These are phyloP conservation scores for Cryptocheilus praepositus DNA, from an alignment of 2,888 invertebrate species.

Conservation along the genomic window DNA sequence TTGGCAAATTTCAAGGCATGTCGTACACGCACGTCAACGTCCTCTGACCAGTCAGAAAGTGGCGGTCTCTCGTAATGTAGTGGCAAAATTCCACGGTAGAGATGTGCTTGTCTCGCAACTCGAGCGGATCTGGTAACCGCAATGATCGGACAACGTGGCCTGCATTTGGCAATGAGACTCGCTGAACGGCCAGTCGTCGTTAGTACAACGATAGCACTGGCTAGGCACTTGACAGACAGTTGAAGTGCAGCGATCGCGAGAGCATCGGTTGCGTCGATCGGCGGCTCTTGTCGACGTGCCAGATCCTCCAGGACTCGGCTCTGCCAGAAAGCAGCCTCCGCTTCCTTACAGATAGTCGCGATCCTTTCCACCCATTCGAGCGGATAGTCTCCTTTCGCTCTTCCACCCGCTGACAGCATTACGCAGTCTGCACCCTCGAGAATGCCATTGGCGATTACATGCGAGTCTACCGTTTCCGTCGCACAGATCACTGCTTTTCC, in stretches of 20 bases:
- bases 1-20: conserved; percentile 91
- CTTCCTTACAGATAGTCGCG: conserved; percentile 97
- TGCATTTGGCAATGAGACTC: conserved; percentile 93
- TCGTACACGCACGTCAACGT: conserved; percentile 92
- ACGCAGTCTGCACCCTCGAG: conserved; percentile 98
- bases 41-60: conserved; percentile 90
- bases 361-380: conserved; percentile 91
- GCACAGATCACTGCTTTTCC: conserved; percentile 99
- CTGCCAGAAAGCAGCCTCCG: conserved; percentile 97
- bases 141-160: conserved; percentile 95
- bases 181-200: conserved; percentile 92
- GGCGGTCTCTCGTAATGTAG: conserved; percentile 83
- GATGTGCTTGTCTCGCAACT: conserved; percentile 92
- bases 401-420: conserved; percentile 97
- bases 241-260: conserved; percentile 97
- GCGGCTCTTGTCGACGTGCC: conserved; percentile 78
- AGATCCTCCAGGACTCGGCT: conserved; percentile 92
- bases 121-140: conserved; percentile 90
- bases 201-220: conserved; percentile 92
- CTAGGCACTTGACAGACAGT: conserved; percentile 91
- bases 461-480: conserved; percentile 98
- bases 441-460: conserved; percentile 99
- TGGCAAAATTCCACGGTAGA: conserved; percentile 94
- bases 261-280: conserved; percentile 92
- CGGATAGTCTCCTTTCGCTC: conserved; percentile 98